Conservation (phyloP, 1,140 invertebrate species). For the Magallana gigas region DNA sequence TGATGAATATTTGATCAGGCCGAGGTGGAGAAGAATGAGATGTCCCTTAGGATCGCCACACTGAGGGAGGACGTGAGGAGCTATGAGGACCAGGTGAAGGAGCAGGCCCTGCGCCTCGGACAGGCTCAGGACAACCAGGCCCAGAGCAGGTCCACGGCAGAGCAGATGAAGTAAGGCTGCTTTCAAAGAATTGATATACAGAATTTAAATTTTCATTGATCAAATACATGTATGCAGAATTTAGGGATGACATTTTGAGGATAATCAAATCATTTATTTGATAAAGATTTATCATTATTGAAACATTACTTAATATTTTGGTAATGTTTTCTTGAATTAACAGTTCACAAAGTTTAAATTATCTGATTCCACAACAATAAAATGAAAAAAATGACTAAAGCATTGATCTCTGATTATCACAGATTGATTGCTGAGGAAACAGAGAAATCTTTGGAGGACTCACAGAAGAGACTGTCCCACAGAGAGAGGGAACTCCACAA, state of each 20-base stretch:
- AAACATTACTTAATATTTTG: too few relatives aligned
- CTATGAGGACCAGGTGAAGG: slow-evolving; percentile 74
- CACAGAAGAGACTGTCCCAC: slow-evolving; percentile 68
- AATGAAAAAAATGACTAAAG: too few relatives aligned
- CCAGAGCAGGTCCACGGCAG: slow-evolving; percentile 70
- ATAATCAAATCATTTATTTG: too few relatives aligned
- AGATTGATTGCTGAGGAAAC: slow-evolving; percentile 77
- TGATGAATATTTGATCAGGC: slow-evolving; percentile 53
- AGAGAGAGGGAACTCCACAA: slow-evolving; percentile 71
- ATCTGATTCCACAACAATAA: too few relatives aligned
- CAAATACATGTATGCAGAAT: too few relatives aligned
- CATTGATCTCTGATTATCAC: too few relatives aligned
- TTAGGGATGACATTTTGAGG: too few relatives aligned
- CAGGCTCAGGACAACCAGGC: slow-evolving; percentile 70
- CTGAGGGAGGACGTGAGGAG: slow-evolving; percentile 71
- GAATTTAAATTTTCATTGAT: too few relatives aligned
- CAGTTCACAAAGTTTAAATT: too few relatives aligned
- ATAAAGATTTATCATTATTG: too few relatives aligned
- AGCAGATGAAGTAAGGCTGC: slow-evolving; percentile 76
- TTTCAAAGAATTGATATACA: too few relatives aligned
- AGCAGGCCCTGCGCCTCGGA: slow-evolving; percentile 66
- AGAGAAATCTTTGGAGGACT: slow-evolving; percentile 74
- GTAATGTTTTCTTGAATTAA: too few relatives aligned
- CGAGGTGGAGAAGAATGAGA: slow-evolving; percentile 73
- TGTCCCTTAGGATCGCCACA: slow-evolving; percentile 65